Percentiles rank a stretch among this genome's conserved stretches.
Conservation (phyloP, 2,888 invertebrate genomes). For the Agelastica alni region DNA sequence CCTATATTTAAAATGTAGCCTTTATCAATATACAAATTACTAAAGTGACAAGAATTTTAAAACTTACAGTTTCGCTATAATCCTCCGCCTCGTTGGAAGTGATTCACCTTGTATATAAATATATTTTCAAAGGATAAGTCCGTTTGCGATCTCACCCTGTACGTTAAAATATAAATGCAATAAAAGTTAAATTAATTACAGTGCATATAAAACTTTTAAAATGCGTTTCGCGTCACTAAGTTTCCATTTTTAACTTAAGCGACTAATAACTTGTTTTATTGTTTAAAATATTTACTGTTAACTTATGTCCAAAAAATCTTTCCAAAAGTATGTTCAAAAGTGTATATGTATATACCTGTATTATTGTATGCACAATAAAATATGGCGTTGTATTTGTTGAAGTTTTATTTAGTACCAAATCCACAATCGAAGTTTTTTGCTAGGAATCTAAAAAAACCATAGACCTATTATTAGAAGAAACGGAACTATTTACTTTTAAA, state of each 20-base stretch:
- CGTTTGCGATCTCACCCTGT: slow-evolving; percentile 28
- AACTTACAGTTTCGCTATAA: no score
- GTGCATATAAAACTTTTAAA: slow-evolving; percentile 35
- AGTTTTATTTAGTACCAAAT: no score
- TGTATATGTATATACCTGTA: slow-evolving; percentile 61
- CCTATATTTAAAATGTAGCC: no score
- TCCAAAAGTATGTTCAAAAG: slow-evolving; percentile 57
- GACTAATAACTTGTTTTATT: slow-evolving; percentile 44
- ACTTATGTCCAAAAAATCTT: slow-evolving; percentile 58
- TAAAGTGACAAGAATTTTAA: no score
- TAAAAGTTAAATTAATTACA: slow-evolving; percentile 36
- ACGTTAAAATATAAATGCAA: slow-evolving; percentile 39
- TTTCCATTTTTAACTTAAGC: slow-evolving; percentile 47
- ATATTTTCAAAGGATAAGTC: no score
- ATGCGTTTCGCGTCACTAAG: slow-evolving; percentile 40
- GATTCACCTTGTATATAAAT: no score
- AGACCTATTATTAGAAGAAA: no score
- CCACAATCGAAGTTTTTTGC: no score
- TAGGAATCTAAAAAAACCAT: no score
- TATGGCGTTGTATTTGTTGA: slow-evolving; percentile 59
- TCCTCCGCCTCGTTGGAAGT: no score
- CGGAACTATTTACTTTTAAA: no score
- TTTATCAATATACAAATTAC: no score
- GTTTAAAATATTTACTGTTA: slow-evolving; percentile 56
- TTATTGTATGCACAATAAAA: slow-evolving; percentile 60